Percentiles rank a stretch among this genome's conserved stretches.
Conservation (phyloP, 2,797 vertebrate genomes). For the Clangula hyemalis region DNA sequence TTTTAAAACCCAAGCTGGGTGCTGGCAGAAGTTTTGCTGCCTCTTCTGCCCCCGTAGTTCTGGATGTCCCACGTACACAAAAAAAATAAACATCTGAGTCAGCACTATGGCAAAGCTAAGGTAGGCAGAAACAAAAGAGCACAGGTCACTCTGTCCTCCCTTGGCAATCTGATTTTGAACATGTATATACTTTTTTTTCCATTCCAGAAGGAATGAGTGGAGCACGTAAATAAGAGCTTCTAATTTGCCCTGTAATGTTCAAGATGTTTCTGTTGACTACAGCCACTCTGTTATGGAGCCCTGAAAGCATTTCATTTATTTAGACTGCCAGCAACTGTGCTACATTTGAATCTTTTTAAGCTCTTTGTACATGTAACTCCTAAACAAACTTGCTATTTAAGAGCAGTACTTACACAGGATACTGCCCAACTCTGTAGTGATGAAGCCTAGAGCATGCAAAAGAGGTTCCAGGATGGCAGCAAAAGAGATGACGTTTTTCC, state of each 20-base stretch:
- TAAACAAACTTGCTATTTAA: neutral
- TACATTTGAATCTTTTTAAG: neutral
- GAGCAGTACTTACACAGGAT: neutral
- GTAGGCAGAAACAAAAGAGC: neutral
- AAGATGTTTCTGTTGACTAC: neutral
- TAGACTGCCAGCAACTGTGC: neutral
- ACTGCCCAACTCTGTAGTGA: neutral
- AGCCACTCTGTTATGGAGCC: neutral
- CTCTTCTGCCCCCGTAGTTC: neutral
- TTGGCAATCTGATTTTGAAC: neutral
- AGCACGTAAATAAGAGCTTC: neutral
- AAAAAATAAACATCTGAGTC: neutral
- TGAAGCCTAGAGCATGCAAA: neutral
- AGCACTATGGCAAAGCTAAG: neutral
- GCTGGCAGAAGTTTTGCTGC: neutral
- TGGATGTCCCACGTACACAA: neutral
- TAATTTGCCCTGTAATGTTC: neutral
- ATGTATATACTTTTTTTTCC: neutral
- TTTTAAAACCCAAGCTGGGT: neutral
- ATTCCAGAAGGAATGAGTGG: neutral
- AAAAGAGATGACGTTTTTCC: accelerated
- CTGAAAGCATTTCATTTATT: neutral
- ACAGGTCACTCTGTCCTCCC: neutral
- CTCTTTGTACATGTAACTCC: neutral
- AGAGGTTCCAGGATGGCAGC: neutral